Evolutionary conservation across 1,140 invertebrate genomes (phyloP), one percentile per base, ranked within the genome.

Genomic region (Drosophila auraria): DNA sequence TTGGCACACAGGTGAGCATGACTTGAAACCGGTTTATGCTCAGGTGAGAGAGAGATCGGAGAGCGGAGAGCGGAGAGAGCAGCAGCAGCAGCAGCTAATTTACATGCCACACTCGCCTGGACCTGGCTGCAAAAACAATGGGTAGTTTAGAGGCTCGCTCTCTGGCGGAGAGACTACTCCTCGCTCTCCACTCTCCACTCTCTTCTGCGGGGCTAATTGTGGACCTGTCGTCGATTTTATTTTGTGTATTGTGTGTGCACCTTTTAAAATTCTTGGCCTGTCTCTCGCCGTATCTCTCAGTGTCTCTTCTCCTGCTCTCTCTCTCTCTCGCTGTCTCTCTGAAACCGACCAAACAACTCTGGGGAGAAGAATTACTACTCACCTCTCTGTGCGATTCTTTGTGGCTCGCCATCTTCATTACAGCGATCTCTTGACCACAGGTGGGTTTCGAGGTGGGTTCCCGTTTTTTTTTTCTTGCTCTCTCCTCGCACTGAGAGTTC

Each of bases 151-250:
- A 44, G 56, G 33, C 33, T 17, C 65, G 59, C 78, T 78, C 66
- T 60, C 30, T 17, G 3, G 27, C 9, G 15, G 54, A 66, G 30
- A 47, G 14, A 40, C 36, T 23, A 40, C 33, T 40, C 54, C 54
- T 11, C 8, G 54, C 54, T 57, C 54, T 56, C 54, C 36, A 40
- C 56, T 57, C 54, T 56, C 36, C 20, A 40, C 56, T 44, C 56
- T 58, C 56, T 58, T 44, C 23, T 44, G 1, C 25, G 56, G 7
- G 62, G 83, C 87, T 87, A 91, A 91, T 91, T 92, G 89, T 91
- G 89, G 89, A 92, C 90, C 90, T 92, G 90, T 92, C 90, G 89
- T 91, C 90, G 79, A 72, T 87, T 64, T 70, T 60, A 59, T 60
- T 68, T 76, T 75, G 47, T 81, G 62, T 76, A 71, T 66, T 77